phyloP scores from a whole-genome alignment of 2,888 invertebrate species.

The Odontocolon sp. region DNA sequence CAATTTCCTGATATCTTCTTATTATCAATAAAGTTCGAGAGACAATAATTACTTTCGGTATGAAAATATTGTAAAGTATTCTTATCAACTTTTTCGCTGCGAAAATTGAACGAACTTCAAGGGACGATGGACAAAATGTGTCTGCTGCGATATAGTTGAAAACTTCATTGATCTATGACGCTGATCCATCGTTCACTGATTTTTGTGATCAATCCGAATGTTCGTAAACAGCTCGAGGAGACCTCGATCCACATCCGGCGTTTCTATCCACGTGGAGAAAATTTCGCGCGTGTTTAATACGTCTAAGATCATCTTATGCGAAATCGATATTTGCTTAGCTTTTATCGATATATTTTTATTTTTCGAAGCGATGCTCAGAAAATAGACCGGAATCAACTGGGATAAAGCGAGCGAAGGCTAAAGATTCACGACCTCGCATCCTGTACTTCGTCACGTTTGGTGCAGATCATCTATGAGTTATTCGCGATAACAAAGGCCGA shows the following conservation, averaged over 20 bases:
- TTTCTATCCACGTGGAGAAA: slow-evolving; percentile 10
- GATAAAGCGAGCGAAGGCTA: neutral
- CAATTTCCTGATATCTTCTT: no score
- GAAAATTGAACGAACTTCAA: neutral
- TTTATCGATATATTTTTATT: neutral
- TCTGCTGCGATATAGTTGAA: no score
- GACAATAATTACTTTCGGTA: no score
- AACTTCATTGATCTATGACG: neutral
- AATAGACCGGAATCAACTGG: slow-evolving; percentile 11
- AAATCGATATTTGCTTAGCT: slow-evolving; percentile 5
- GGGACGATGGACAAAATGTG: neutral
- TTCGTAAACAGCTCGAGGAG: neutral
- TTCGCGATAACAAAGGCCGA: neutral
- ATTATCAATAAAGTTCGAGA: no score
- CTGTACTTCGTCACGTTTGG: neutral
- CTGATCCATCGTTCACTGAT: neutral
- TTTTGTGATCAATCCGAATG: neutral
- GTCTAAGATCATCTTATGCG: neutral
- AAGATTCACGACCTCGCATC: slow-evolving; percentile 22
- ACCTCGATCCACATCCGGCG: slow-evolving; percentile 16
- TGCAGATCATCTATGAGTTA: neutral
- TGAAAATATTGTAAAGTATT: no score
- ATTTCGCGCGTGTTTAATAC: slow-evolving; percentile 11
- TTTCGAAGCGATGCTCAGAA: neutral
- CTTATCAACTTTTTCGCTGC: no score